phyloP scores from a whole-genome alignment of 2,888 invertebrate species.

The Thelaira solivaga region DNA sequence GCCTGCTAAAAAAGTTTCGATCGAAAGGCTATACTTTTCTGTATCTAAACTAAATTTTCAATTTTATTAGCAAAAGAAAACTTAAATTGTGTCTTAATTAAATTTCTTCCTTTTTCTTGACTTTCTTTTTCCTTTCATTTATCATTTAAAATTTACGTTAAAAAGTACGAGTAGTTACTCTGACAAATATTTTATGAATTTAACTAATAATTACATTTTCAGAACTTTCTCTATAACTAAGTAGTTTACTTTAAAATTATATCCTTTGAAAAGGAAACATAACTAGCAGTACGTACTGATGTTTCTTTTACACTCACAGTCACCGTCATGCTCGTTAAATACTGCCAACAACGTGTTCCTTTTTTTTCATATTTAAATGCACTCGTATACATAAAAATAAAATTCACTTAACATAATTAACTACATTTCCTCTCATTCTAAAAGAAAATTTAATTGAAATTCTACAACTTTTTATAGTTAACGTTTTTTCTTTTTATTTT shows the following conservation, averaged over 20 bases:
- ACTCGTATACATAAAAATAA: neutral
- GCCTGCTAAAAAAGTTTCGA: too few species aligned
- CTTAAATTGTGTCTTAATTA: too few species aligned
- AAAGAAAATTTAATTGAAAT: conserved; percentile 13
- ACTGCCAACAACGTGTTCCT: neutral
- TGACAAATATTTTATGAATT: neutral
- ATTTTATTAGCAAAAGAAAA: too few species aligned
- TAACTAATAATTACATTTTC: neutral
- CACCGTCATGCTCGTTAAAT: neutral
- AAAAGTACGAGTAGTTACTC: neutral
- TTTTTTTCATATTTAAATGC: neutral
- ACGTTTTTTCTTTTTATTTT: neutral
- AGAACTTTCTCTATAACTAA: neutral
- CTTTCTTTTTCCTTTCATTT: too few species aligned
- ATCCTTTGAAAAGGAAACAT: neutral
- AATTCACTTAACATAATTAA: conserved; percentile 34
- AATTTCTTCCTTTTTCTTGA: too few species aligned
- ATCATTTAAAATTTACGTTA: too few species aligned
- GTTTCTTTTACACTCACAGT: neutral
- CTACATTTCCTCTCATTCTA: conserved; percentile 2
- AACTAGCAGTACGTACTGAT: neutral
- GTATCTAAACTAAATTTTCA: too few species aligned
- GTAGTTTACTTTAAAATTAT: neutral
- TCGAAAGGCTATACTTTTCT: too few species aligned
- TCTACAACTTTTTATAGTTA: conserved; percentile 1